These are phyloP conservation scores for Manacus vitellinus DNA, from an alignment of 2,113 vertebrate genomes.

Conservation along the genomic window DNA sequence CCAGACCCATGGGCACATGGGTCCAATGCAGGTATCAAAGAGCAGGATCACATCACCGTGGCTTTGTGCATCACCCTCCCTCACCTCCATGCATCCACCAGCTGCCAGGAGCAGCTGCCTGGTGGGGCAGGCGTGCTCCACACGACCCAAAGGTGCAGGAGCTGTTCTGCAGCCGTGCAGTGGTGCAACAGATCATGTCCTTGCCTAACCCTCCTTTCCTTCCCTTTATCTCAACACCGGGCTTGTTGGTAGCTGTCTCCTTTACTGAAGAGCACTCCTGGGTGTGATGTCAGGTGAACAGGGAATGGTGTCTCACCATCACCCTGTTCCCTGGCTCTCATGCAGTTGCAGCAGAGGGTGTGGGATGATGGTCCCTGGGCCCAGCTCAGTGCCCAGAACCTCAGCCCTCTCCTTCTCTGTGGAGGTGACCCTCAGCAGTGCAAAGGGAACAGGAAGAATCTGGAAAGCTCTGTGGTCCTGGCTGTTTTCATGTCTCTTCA, in stretches of 20 bases:
- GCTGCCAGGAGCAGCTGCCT: background rate
- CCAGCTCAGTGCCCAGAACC: background rate
- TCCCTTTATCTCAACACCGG: background rate
- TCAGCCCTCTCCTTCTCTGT: background rate
- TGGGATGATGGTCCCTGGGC: background rate
- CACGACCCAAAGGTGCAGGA: background rate
- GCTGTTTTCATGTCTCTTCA: background rate
- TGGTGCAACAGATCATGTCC: background rate
- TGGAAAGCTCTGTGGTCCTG: background rate
- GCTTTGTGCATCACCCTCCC: background rate
- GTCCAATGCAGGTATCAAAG: background rate
- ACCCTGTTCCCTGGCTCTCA: background rate
- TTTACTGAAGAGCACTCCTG: background rate
- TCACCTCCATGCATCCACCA: background rate
- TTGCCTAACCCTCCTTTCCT: background rate
- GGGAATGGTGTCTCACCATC: background rate
- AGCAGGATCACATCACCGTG: fast-evolving
- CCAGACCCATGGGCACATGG: background rate
- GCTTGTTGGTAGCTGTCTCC: background rate
- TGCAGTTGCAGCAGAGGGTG: background rate
- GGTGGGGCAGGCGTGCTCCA: background rate
- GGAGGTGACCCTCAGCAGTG: background rate
- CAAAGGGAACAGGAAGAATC: background rate
- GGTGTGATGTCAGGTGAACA: background rate
- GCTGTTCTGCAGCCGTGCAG: background rate